Evolutionary conservation across 2,888 invertebrate genomes (phyloP).

Genomic region (Philaethria dido): DNA sequence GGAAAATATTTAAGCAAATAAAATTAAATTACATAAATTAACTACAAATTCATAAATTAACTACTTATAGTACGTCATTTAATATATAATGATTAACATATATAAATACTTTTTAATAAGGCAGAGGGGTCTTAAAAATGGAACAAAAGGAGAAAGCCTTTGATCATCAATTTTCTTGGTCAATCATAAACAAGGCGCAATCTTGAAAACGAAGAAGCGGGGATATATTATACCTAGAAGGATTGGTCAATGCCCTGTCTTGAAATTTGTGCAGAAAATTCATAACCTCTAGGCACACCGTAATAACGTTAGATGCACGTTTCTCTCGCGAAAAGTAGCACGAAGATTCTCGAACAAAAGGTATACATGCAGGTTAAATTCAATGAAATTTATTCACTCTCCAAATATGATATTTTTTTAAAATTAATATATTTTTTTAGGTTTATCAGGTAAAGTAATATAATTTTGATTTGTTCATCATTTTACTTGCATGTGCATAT

Average conservation of each 20-base stretch:
- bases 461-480: not conserved
- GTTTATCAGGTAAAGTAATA: too few relatives aligned
- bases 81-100: too few relatives aligned
- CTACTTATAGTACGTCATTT: too few relatives aligned
- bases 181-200: constrained; percentile 22
- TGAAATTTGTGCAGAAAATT: constrained; percentile 45
- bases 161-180: constrained; percentile 16
- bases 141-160: not conserved
- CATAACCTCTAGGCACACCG: constrained; percentile 42
- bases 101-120: not conserved
- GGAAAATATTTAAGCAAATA: too few relatives aligned
- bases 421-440: not conserved
- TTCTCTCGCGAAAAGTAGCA: constrained; percentile 45
- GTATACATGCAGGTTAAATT: constrained; percentile 26
- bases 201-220: constrained; percentile 20
- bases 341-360: constrained; percentile 42
- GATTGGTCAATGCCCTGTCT: constrained; percentile 42
- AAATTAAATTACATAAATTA: too few relatives aligned
- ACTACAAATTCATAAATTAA: not conserved
- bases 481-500: too few relatives aligned
- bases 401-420: not conserved
- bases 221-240: constrained; percentile 36
- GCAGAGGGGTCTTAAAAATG: not conserved
- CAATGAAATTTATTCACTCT: not conserved
- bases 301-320: constrained; percentile 44